Conservation (phyloP, 1,140 invertebrate species). For the Apis laboriosa region DNA sequence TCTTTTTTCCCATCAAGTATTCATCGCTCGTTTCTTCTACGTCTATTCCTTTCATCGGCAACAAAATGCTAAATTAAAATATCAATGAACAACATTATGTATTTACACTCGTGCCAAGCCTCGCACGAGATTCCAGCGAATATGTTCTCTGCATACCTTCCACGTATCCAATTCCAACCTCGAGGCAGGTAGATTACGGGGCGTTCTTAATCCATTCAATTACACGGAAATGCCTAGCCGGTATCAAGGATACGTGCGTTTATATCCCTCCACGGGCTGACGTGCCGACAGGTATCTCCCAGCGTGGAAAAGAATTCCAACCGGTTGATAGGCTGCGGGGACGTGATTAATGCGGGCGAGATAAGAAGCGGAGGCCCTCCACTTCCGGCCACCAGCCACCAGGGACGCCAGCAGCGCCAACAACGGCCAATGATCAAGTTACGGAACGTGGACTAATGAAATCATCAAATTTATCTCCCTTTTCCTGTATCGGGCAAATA, state of each 20-base stretch:
- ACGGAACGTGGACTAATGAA: conserved; percentile 58
- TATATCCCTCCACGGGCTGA: conserved; percentile 52
- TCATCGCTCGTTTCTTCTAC: too few relatives aligned
- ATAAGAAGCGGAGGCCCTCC: conserved; percentile 48
- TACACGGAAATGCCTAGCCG: conserved; percentile 39
- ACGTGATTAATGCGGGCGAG: conserved; percentile 61
- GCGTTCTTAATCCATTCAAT: conserved; percentile 49
- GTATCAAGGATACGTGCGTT: conserved; percentile 47
- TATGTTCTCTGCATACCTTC: conserved; percentile 1
- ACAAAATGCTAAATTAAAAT: background rate
- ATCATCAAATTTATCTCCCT: conserved; percentile 57
- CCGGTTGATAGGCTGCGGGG: conserved; percentile 20
- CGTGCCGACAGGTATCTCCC: conserved; percentile 56
- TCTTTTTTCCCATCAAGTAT: too few relatives aligned
- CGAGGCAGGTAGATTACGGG: background rate
- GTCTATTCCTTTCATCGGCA: background rate
- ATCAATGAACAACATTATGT: background rate
- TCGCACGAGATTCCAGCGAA: background rate
- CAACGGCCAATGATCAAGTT: conserved; percentile 61
- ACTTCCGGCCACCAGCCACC: conserved; percentile 39
- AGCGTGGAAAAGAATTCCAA: conserved; percentile 43
- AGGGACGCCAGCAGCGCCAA: conserved; percentile 1
- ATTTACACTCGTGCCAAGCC: too few relatives aligned
- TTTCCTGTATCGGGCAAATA: conserved; percentile 40
- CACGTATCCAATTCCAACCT: background rate